A percentile compares a stretch with the other conserved stretches of the same genome.
phyloP scores from a whole-genome alignment of 2,888 invertebrate species.

The Portevinia maculata region DNA sequence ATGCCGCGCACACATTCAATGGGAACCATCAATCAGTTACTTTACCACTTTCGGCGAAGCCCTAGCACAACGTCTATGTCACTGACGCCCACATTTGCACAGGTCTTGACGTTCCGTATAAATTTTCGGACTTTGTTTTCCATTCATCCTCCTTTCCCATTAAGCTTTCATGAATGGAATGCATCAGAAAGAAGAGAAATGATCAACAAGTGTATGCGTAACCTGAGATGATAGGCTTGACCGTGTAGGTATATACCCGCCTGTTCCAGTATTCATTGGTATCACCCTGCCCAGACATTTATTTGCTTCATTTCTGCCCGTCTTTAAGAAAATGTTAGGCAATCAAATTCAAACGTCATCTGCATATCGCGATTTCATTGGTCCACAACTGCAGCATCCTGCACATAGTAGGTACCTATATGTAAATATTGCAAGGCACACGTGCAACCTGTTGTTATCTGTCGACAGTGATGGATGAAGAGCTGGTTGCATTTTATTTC shows the following conservation, averaged over 20 bases:
- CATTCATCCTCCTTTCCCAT: background rate
- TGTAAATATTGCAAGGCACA: conserved; percentile 51
- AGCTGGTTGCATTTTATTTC: conserved; percentile 55
- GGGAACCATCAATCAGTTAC: conserved; percentile 66
- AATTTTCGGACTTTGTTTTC: conserved; percentile 26
- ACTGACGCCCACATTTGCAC: conserved; percentile 63
- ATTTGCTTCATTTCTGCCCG: conserved; percentile 11
- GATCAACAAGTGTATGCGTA: conserved; percentile 24
- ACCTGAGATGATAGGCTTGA: conserved; percentile 17
- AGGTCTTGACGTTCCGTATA: conserved; percentile 60
- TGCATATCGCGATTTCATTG: conserved; percentile 68
- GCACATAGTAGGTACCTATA: conserved; percentile 48
- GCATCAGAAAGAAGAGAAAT: background rate
- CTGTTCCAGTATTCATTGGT: conserved; percentile 45
- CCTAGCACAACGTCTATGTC: conserved; percentile 39
- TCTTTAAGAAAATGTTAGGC: conserved; percentile 36
- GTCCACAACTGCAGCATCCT: conserved; percentile 43
- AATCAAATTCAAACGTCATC: conserved; percentile 70
- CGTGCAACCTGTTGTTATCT: conserved; percentile 72
- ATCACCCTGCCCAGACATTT: conserved; percentile 33
- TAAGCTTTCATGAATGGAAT: conserved; percentile 56
- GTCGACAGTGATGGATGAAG: conserved; percentile 73
- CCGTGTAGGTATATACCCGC: conserved; percentile 22
- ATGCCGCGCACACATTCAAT: conserved; percentile 54
- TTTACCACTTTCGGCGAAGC: conserved; percentile 45